Evolutionary conservation across 2,888 invertebrate species (phyloP).

Genomic region (Eudasyphora cyanicolor): DNA sequence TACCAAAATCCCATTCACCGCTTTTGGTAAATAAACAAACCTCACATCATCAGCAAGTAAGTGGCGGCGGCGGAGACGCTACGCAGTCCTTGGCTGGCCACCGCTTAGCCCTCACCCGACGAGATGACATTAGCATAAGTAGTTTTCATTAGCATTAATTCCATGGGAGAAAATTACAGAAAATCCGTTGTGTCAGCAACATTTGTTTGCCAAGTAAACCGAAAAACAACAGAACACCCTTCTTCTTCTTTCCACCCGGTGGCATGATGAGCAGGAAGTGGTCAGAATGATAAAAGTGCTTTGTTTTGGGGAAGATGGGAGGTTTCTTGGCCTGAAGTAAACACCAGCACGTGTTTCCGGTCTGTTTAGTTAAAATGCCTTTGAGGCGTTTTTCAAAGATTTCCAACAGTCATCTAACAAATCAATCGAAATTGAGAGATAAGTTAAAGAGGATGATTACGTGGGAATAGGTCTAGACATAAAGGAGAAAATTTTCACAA

Average conservation of each 20-base stretch:
- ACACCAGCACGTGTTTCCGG: slow-evolving; percentile 26
- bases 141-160: slow-evolving; percentile 55
- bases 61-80: background rate
- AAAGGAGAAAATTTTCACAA: no score
- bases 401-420: background rate
- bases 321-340: background rate
- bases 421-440: slow-evolving; percentile 17
- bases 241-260: no score
- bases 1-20: background rate
- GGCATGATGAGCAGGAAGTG: background rate
- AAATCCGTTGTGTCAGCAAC: slow-evolving; percentile 27
- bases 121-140: slow-evolving; percentile 47
- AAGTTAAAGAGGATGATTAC: background rate
- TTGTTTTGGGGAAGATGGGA: background rate
- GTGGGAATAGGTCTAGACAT: no score
- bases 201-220: slow-evolving; percentile 21
- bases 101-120: no score
- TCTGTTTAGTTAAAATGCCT: slow-evolving; percentile 5
- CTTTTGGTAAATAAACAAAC: slow-evolving; percentile 2
- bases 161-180: slow-evolving; percentile 2
- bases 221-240: background rate
- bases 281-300: no score
- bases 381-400: background rate
- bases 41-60: background rate
- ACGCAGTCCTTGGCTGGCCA: background rate